Conservation (phyloP, 2,888 invertebrate genomes). For the Athetis lepigone region DNA sequence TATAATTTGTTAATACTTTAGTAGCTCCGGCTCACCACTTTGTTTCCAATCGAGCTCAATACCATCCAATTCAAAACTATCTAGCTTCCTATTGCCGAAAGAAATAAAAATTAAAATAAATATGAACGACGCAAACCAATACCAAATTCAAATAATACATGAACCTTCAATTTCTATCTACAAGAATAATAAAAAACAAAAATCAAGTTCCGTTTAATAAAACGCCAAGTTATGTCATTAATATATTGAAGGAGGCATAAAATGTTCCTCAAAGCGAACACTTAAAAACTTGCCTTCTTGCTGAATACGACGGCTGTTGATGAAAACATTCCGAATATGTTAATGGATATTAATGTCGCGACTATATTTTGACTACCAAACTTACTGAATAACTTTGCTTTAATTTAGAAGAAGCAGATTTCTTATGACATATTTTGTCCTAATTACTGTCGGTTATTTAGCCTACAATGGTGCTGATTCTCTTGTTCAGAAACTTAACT, state of each 20-base stretch:
- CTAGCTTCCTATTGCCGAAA: too few species aligned
- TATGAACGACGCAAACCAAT: too few species aligned
- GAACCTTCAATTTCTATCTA: background rate
- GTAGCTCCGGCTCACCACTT: too few species aligned
- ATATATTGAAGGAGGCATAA: conserved; percentile 37
- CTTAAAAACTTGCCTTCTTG: conserved; percentile 37
- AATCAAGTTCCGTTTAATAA: conserved; percentile 7
- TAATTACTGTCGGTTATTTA: too few species aligned
- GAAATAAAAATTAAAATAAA: too few species aligned
- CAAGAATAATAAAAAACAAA: background rate
- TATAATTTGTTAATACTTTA: too few species aligned
- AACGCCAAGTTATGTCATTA: conserved; percentile 35
- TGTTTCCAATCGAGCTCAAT: too few species aligned
- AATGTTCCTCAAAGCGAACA: conserved; percentile 38
- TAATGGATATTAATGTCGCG: conserved; percentile 11
- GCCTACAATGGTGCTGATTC: too few species aligned
- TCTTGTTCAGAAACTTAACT: too few species aligned
- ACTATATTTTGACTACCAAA: conserved; percentile 7
- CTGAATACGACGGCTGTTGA: conserved; percentile 9
- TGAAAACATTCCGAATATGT: conserved; percentile 21
- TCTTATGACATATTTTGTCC: too few species aligned
- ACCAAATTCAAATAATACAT: background rate
- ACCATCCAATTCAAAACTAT: too few species aligned
- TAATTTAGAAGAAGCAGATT: background rate
- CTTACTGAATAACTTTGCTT: background rate